Base-by-base conservation (phyloP, 37 sponge, comb jelly and placozoan species). In the Bolinopsis microptera region DNA sequence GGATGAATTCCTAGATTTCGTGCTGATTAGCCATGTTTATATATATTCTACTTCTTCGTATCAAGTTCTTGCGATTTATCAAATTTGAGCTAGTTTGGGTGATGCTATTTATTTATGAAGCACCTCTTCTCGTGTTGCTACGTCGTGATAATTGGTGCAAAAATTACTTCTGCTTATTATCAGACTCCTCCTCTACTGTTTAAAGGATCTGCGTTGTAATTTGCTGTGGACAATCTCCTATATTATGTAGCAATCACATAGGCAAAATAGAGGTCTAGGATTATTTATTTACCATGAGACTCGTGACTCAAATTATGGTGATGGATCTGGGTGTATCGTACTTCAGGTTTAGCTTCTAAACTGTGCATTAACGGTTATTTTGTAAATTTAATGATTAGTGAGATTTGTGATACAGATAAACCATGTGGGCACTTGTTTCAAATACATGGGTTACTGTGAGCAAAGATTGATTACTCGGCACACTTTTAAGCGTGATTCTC, bases 401-500 rank as follows among this genome's bases (percentile, higher is more conserved):
- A 48, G 61, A 48, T 48, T 48, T 48, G 61, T 48, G 61, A 48
- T n/a, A 70, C 23, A 25, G 27, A 70, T 27, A 77, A 32, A 35
- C 80, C 80, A 77, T 77, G 80, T 77, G 80, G 61, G 9, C 61
- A 13, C 9, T 13, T 13, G 61, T 48, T 18, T 48, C 5, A 18
- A 48, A 48, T 18, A 18, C 61, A 48, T 48, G 61, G 61, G 61
- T 48, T 18, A 48, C 5, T 48, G 61, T 48, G 61, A 48, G 13
- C 61, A 48, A 48, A 48, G 61, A 48, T 48, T 13, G 61, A 48
- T 48, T 48, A 77, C 32, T 77, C 33, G 80, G 32, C 80, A 28
- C 80, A 77, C 80, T 77, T 35, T 32, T 77, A 77, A 77, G 80
- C 80, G 80, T 77, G 80, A 77, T 31, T 77, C 36, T 35, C 5